Conservation (phyloP, 2,797 vertebrate species). For the Gymnoscopelus braueri region DNA sequence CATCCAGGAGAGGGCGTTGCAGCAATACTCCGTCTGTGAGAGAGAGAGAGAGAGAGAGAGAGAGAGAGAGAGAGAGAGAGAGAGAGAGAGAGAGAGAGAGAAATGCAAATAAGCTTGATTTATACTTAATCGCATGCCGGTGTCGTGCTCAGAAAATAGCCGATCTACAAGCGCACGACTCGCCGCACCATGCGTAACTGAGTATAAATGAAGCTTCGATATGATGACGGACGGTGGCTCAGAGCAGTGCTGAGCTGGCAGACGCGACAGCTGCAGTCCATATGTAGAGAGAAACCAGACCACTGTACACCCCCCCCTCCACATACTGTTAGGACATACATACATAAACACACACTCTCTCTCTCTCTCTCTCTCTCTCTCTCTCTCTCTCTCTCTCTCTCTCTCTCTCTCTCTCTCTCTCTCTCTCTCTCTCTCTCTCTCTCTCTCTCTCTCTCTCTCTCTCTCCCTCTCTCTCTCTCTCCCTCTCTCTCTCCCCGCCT, state of each 20-base stretch:
- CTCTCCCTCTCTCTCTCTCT: background rate
- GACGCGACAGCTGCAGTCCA: slow-evolving; percentile 62
- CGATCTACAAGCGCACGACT: slow-evolving; percentile 3
- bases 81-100: background rate
- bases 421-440: background rate
- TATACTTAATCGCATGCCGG: background rate
- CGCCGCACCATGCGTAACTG: background rate
- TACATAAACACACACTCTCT: background rate
- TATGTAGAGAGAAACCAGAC: slow-evolving; percentile 50
- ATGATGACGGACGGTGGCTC: background rate
- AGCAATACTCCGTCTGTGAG: slow-evolving; percentile 84
- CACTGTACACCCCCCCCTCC: slow-evolving; percentile 9
- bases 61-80: slow-evolving; percentile 1
- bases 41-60: slow-evolving; percentile 7
- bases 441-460: background rate
- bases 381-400: background rate
- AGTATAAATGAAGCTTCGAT: slow-evolving; percentile 28
- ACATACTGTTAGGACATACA: background rate
- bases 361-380: background rate
- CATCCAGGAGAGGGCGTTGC: slow-evolving; percentile 84
- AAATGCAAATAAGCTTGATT: background rate
- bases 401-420: background rate
- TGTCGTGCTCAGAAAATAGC: no score
- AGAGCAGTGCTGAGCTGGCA: slow-evolving; percentile 62
- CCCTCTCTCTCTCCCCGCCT: background rate